Conservation (phyloP, 2,888 invertebrate genomes). For the Elysia crispata region DNA sequence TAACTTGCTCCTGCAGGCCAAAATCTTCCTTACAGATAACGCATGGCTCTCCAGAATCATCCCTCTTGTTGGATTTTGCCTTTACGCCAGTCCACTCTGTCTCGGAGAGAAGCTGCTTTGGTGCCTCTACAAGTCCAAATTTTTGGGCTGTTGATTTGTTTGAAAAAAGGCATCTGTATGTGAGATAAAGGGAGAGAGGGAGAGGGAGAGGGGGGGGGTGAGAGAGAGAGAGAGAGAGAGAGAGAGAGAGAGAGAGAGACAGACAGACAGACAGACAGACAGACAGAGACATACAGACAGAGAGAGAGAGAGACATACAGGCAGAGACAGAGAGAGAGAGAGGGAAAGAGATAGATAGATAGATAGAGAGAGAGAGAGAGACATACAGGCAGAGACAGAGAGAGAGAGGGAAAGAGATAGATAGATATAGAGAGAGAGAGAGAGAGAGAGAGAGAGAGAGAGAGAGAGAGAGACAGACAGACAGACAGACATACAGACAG, state of each 20-base stretch:
- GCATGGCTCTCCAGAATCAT: conserved; percentile 76
- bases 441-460: no score
- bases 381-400: no score
- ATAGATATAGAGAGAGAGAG: no score
- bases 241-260: no score
- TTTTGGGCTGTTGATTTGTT: conserved; percentile 68
- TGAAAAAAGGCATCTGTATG: not conserved
- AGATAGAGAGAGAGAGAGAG: no score
- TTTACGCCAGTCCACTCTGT: conserved; percentile 74
- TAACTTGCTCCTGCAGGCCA: conserved; percentile 73
- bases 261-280: not conserved
- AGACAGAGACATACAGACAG: not conserved
- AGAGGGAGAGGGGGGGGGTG: no score
- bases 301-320: no score
- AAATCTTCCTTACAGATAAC: conserved; percentile 78
- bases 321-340: not conserved
- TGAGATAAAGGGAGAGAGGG: no score
- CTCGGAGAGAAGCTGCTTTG: conserved; percentile 69
- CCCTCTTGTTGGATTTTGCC: conserved; percentile 71
- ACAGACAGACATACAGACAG: no score
- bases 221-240: not conserved
- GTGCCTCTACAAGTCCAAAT: conserved; percentile 73
- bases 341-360: not conserved
- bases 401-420: no score
- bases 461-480: no score